Evolutionary conservation across 2,888 invertebrate species (phyloP).

Genomic region (Clepsis dumicolana): DNA sequence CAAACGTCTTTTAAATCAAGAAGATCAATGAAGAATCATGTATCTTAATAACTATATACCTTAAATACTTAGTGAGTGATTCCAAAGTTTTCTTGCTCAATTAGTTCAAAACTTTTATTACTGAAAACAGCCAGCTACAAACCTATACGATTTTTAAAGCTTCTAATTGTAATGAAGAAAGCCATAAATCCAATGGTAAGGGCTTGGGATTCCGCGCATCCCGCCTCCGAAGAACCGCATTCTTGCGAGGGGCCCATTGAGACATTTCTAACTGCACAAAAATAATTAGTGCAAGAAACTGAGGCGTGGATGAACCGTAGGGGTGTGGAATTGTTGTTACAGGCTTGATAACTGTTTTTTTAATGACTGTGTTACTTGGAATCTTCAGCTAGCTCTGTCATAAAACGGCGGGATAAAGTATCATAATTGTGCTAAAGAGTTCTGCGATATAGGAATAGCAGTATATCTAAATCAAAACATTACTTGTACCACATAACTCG

Average conservation of each 20-base stretch:
- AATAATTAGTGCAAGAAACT: constrained; percentile 32
- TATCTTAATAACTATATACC: too few relatives aligned
- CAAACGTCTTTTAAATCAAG: background rate
- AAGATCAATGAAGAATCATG: too few relatives aligned
- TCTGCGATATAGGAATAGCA: background rate
- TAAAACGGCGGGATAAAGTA: background rate
- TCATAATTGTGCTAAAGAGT: background rate
- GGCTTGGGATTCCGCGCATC: constrained; percentile 35
- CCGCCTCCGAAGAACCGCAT: constrained; percentile 38
- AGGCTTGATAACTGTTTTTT: background rate
- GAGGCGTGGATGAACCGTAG: constrained; percentile 7
- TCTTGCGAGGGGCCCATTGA: constrained; percentile 30
- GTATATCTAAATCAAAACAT: constrained; percentile 17
- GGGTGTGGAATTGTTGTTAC: background rate
- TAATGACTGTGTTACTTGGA: background rate
- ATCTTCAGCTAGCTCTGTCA: background rate
- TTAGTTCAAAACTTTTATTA: background rate
- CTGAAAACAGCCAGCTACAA: background rate
- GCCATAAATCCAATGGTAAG: constrained; percentile 13
- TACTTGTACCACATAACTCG: constrained; percentile 20
- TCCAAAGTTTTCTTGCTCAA: background rate
- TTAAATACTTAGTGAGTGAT: background rate
- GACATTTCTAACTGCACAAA: constrained; percentile 40
- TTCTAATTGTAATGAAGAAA: constrained; percentile 15
- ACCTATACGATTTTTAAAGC: constrained; percentile 19